These are phyloP conservation scores for Albula goreensis DNA, from an alignment of 2,113 vertebrate species.

Conservation along the genomic window DNA sequence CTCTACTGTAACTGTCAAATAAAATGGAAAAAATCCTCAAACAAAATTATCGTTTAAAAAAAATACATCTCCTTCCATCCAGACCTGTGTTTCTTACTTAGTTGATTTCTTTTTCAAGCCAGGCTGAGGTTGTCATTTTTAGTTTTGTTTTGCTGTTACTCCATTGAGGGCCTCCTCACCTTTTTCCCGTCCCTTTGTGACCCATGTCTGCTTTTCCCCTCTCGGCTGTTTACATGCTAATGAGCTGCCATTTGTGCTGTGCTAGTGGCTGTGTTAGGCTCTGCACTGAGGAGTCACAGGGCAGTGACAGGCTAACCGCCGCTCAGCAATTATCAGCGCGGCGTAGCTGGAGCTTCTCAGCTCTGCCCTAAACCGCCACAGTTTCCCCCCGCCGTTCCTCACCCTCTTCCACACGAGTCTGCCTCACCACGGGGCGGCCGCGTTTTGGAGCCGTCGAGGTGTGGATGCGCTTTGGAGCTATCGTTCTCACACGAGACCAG, in stretches of 20 bases:
- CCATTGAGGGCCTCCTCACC: neutral
- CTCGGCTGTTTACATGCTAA: conserved; percentile 20
- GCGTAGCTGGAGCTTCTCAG: neutral
- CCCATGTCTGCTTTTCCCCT: neutral
- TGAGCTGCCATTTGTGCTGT: conserved; percentile 9
- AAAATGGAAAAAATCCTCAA: too few relatives aligned
- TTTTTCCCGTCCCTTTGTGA: neutral
- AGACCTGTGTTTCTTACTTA: neutral
- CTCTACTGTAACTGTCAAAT: too few relatives aligned
- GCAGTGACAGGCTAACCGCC: conserved; percentile 2
- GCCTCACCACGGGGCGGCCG: neutral
- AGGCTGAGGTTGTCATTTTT: neutral
- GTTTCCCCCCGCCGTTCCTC: neutral
- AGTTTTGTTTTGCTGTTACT: neutral
- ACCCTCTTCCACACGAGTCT: neutral
- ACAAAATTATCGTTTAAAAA: too few relatives aligned
- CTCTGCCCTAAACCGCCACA: neutral
- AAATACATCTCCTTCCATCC: too few relatives aligned
- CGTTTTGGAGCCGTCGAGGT: neutral
- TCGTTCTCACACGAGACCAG: neutral
- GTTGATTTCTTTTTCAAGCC: neutral
- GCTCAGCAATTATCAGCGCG: conserved; percentile 11
- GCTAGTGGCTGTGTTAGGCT: neutral
- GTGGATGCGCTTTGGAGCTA: neutral
- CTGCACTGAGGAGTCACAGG: conserved; percentile 18